Base-by-base conservation (phyloP, 1,140 invertebrate genomes). In the Limonius californicus region DNA sequence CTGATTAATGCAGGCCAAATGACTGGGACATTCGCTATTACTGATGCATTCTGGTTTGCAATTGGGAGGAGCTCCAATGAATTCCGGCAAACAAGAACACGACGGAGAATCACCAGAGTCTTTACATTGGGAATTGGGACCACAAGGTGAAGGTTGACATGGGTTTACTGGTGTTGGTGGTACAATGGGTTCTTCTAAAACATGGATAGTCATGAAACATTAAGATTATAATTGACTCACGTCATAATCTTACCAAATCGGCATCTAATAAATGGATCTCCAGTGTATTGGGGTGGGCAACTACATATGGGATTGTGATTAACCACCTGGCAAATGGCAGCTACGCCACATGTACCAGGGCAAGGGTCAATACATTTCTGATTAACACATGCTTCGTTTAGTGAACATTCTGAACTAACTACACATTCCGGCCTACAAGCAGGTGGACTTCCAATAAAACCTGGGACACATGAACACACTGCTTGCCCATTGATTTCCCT, bases 121-220 rank as follows among this genome's bases (percentile, higher is more conserved):
- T 57, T 83, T 79, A 68, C 90, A 92, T 70, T 87, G 77, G 15
- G 87, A 85, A 70, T 92, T 90, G 0, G 87, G 82, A 9, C 90
- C 90, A 70, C 90, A 93, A 0, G 90, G 89, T 15, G 88, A 87
- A 0, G 89, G 89, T 35, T 83, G 79, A 70, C 91, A 93, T 0
- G 88, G 87, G 66, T 88, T 82, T 47, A 50, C 61, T 14, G 75
- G 62, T 59, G 45, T 65, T 67, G 62, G n/a, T 27, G 18, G 27
- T 7, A 55, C 7, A 27, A 14, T 11, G 4, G 50, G 42, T 16
- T 18, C 45, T 21, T 18, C 19, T 50, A 50, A 12, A 19, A 6
- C 4, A 11, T 18, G 19, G n/a, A n/a, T n/a, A n/a, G n/a, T n/a
- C n/a, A n/a, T n/a, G 7, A 8, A 35, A 35, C 7, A 8, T n/a